Base-by-base conservation (phyloP, 2,797 vertebrate species). In the Neostethus bicornis region DNA sequence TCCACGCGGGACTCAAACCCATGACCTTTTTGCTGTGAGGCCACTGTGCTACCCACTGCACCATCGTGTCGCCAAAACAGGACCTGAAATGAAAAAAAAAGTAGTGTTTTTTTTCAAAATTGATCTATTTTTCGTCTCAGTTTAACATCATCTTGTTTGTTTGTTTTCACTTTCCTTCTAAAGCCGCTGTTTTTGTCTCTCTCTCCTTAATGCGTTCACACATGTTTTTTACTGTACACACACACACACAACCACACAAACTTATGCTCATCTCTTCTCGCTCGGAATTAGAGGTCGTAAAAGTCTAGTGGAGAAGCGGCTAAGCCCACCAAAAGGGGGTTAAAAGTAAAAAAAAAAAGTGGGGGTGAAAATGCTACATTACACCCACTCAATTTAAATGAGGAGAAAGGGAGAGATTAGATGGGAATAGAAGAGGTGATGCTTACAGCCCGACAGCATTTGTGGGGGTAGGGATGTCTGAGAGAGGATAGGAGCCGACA, bases 221-320 rank as follows among this genome's bases (percentile, higher is more conserved):
- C 16, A 38, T 12, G 10, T 17, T 20, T 43, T n/a, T 24, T 25
- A 51, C 14, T 46, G 34, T 52, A 42, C 49, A 39, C 41, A 25
- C 26, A 31, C 23, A 12, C 26, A 45, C 4, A 1, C 43, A 48
- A 42, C 24, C 6, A 6, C 26, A 32, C 43, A 19, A 7, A 49
- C 41, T 4, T 14, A 20, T 34, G 41, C 35, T 8, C 28, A 13
- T 28, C 49, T 19, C 37, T 44, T 26, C 24, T 23, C 24, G 35
- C 29, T 11, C 26, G 48, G 52, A 66, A 66, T 79, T 55, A 69
- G 51, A 32, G 66, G 61, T 70, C 81, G 69, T 70, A 61, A 60
- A 80, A 83, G 75, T 77, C 74, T 54, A 60, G 29, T 65, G 50
- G 42, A 70, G 53, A 80, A 75, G 61, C 62, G 12, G 57, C 60